Evolutionary conservation across 2,888 invertebrate species (phyloP).

Genomic region (Mythimna albipuncta): DNA sequence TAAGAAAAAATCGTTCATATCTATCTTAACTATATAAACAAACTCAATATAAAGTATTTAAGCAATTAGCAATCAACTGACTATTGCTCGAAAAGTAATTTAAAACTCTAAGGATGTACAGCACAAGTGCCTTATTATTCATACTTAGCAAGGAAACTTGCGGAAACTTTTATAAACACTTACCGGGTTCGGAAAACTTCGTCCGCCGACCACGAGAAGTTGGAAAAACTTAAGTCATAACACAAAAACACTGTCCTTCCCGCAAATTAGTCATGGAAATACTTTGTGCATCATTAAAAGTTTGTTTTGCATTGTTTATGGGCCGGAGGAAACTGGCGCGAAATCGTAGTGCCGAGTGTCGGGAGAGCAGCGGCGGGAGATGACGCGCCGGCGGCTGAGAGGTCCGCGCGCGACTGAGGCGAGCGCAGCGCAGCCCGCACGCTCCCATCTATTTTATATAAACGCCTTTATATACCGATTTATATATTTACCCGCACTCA

Average conservation of each 20-base stretch:
- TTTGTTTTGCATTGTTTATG: constrained; percentile 54
- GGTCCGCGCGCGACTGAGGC: constrained; percentile 84
- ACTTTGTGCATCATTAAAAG: constrained; percentile 55
- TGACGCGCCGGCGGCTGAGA: constrained; percentile 67
- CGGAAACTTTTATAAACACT: constrained; percentile 65
- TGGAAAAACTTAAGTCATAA: constrained; percentile 60
- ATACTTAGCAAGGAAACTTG: constrained; percentile 49
- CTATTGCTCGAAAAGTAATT: constrained; percentile 28
- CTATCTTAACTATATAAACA: neutral
- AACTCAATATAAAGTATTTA: neutral
- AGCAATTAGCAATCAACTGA: constrained; percentile 14
- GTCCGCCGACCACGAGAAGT: constrained; percentile 51
- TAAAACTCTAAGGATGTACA: constrained; percentile 24
- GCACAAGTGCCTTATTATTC: constrained; percentile 48
- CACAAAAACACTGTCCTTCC: constrained; percentile 62
- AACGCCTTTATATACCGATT: constrained; percentile 89
- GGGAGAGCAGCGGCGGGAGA: constrained; percentile 44
- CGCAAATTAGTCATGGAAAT: constrained; percentile 55
- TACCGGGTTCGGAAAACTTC: constrained; percentile 66
- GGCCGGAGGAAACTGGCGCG: constrained; percentile 66
- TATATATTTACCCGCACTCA: constrained; percentile 91
- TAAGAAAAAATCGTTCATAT: neutral
- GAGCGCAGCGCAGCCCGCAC: constrained; percentile 76
- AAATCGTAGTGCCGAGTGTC: constrained; percentile 53
- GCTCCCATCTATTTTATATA: constrained; percentile 87